These are phyloP conservation scores for Smittia sp. DNA, from an alignment of 2,888 invertebrate genomes.

Conservation along the genomic window DNA sequence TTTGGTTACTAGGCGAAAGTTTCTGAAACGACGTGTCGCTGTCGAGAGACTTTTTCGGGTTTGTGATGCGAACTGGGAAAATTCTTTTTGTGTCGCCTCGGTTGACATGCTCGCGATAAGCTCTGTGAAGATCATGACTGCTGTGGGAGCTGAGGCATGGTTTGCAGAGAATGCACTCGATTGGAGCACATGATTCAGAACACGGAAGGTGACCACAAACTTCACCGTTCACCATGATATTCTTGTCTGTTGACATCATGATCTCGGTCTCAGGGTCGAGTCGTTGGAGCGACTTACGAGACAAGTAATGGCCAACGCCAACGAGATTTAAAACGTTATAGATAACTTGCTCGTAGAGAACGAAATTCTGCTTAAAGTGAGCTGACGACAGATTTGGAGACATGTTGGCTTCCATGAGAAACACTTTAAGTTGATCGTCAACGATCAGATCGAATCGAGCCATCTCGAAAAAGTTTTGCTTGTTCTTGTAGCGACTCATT, in stretches of 20 bases:
- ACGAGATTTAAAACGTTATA: constrained; percentile 78
- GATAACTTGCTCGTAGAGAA: constrained; percentile 89
- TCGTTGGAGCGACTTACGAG: constrained; percentile 50
- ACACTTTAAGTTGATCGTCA: constrained; percentile 81
- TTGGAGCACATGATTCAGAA: constrained; percentile 62
- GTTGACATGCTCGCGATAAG: constrained; percentile 78
- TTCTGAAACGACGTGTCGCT: constrained; percentile 54
- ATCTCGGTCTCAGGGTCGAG: constrained; percentile 55
- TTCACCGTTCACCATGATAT: constrained; percentile 71
- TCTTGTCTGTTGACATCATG: constrained; percentile 75
- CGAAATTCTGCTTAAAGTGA: constrained; percentile 83
- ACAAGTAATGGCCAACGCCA: constrained; percentile 63
- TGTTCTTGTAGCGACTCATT: constrained; percentile 55
- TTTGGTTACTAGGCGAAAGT: constrained; percentile 66
- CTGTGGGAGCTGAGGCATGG: constrained; percentile 68
- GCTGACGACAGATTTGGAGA: constrained; percentile 94
- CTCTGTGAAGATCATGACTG: constrained; percentile 60
- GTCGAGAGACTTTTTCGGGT: constrained; percentile 45
- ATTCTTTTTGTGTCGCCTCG: constrained; percentile 76
- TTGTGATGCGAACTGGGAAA: constrained; percentile 69
- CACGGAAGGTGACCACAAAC: constrained; percentile 61
- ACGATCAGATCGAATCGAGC: constrained; percentile 92
- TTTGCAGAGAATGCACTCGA: constrained; percentile 74
- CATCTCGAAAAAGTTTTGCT: constrained; percentile 85
- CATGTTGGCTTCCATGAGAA: constrained; percentile 96